A percentile compares a stretch with the other conserved stretches of the same genome.
Conservation (phyloP, 1,140 invertebrate genomes). For the Holcopasites calliopsidis region DNA sequence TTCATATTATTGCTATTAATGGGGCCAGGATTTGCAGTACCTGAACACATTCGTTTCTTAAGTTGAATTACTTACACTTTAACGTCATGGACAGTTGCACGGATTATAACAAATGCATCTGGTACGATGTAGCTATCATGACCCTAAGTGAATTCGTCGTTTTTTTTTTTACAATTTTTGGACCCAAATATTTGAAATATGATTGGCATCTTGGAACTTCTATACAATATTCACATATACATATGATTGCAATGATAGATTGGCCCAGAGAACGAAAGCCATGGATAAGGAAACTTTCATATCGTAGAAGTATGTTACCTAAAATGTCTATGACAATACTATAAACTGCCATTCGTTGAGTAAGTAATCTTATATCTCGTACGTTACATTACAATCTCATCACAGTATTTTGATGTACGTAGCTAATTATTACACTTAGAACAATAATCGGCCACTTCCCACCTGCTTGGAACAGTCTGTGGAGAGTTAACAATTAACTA, state of each 20-base stretch:
- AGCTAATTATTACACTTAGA: slow-evolving; percentile 56
- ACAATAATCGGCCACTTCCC: slow-evolving; percentile 56
- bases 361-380: slow-evolving; percentile 53
- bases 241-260: slow-evolving; percentile 63
- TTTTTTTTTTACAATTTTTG: slow-evolving; percentile 52
- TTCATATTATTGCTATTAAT: slow-evolving; percentile 61
- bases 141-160: slow-evolving; percentile 35
- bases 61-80: slow-evolving; percentile 50
- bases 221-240: slow-evolving; percentile 56
- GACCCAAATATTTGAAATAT: slow-evolving; percentile 62
- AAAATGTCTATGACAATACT: slow-evolving; percentile 24
- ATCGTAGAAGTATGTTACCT: slow-evolving; percentile 14
- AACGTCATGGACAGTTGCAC: slow-evolving; percentile 64
- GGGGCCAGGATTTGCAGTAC: slow-evolving; percentile 53
- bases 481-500: slow-evolving; percentile 49
- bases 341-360: slow-evolving; percentile 48
- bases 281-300: slow-evolving; percentile 63
- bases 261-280: slow-evolving; percentile 70
- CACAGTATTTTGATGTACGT: slow-evolving; percentile 73
- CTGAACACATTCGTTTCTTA: slow-evolving; percentile 55
- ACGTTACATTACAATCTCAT: slow-evolving; percentile 68
- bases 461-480: slow-evolving; percentile 12
- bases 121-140: slow-evolving; percentile 43
- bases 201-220: slow-evolving; percentile 74
- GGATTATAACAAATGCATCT: slow-evolving; percentile 57